Base-by-base conservation (phyloP, 2,797 vertebrate species). In the Cetoscarus ocellatus region DNA sequence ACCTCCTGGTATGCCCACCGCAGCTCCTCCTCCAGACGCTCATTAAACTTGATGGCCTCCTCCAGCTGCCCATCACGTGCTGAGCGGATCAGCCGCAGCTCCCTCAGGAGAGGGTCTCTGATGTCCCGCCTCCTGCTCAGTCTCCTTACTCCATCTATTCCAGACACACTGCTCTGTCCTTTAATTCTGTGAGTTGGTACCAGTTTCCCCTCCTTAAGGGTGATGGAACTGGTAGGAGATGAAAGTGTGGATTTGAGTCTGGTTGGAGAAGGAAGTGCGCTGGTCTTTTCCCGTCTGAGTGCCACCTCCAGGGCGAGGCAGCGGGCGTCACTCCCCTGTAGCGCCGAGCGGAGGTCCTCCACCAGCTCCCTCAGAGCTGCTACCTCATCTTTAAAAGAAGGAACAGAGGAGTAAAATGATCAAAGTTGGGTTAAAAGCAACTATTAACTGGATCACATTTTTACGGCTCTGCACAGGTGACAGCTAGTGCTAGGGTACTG, bases 291-390 rank as follows among this genome's bases (percentile, higher is more conserved):
- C 18, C 82, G 84, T 7, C 70, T 67, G 10, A 95, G 82, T 0
- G 93, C 92, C 77, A 96, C 95, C 73, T 96, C 92, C 42, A 96
- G 84, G 9, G 94, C 92, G 70, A 95, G 77, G 75, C 93, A 94
- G 71, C 95, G 94, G 8, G 95, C 95, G 3, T 96, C 94, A 5
- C 95, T 95, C 18, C 94, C 88, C 84, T 96, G 95, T 58, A 96
- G 91, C 0, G 94, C 91, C 0, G 91, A 92, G 35, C 94, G 92
- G 6, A 96, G 92, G 83, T 96, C 95, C 82, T 96, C 95, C 77
- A 96, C 95, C 72, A 96, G 79, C 78, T 96, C 95, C 74, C 94
- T 88, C 54, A 96, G 90, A 77, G 92, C 92, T 3, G 74, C 73
- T 0, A 85, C 91, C 80, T 95, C 94, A 50, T 75, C 89, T 88